Base-by-base conservation (phyloP, 2,797 vertebrate genomes). In the Odontamblyopus rebecca region DNA sequence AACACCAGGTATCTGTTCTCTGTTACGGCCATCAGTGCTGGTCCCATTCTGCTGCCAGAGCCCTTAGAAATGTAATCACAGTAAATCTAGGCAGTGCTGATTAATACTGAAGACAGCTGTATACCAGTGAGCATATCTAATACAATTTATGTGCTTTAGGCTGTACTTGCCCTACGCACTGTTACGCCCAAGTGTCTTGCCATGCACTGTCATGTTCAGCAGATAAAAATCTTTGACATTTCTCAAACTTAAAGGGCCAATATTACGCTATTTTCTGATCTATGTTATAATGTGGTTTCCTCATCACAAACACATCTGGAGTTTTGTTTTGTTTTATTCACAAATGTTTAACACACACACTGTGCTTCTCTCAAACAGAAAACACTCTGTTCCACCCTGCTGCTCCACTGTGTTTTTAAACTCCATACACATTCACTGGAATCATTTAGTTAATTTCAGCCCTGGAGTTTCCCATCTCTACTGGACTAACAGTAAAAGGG, bases 51-150 rank as follows among this genome's bases (percentile, higher is more conserved):
- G 32, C 70, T 83, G 82, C 86, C 83, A 82, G 75, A 73, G 51
- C 75, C 57, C 72, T 84, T 76, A 79, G 75, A 85, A 91, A 86
- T 81, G 80, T 82, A 86, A 89, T 88, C 80, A 87, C 77, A 64
- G 74, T 89, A 70, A 88, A 86, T 85, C 73, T 74, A 69, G 73
- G 81, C 75, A 81, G 85, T 81, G 72, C 56, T 75, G 79, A 88
- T 86, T 85, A 75, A 88, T 84, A 63, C 3, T 73, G 72, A 66
- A 75, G 76, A 73, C 72, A 76, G 72, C 69, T 77, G 61, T 32
- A 19, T 72, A 73, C 82, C 81, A 81, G 57, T 72, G 13, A 74
- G 69, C 68, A 79, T 81, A 81, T 86, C 84, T 70, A 79, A 78
- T 67, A 60, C 71, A 75, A 88, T 81, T 82, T 72, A 84, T 77